Base-by-base conservation (phyloP, 2,113 vertebrate genomes). In the Austrofundulus limnaeus region DNA sequence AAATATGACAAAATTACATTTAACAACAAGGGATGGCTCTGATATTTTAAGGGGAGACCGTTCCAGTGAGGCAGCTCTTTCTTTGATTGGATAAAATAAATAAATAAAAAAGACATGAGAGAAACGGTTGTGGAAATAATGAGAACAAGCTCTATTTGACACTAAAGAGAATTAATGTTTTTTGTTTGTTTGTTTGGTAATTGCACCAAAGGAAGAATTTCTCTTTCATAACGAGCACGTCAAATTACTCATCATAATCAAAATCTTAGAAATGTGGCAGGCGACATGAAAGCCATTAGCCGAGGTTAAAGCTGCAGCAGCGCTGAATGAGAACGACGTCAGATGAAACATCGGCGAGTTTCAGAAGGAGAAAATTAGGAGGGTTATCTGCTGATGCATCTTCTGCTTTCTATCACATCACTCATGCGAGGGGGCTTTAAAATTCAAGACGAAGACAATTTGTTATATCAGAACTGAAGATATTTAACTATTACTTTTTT, bases 211-310 rank as follows among this genome's bases (percentile, higher is more conserved):
- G 50, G 46, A 77, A 69, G 52, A 50, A 70, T 39, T 42, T 69
- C 55, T 66, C 71, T 57, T 65, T 70, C 39, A 56, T 69, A 84
- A 82, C 77, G 62, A 72, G 69, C 61, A 55, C 65, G 72, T 81
- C 77, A 59, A 74, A 85, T 81, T 73, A 84, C 61, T 70, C 25
- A 21, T 53, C 72, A 50, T 67, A 74, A 85, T 79, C 72, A 75
- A 77, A 82, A 80, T 80, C 70, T 77, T 49, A 62, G 76, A 82
- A 87, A 87, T 76, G 70, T 61, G 11, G 49, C 78, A 61, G 68
- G 63, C 12, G 19, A 83, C 75, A 78, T 61, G 74, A 81, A 84
- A 82, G 49, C 80, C 83, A 85, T 87, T 84, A 85, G 62, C 37
- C 63, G 70, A 68, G 78, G 72, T 66, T 75, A 69, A 75, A 75